Percentiles rank a stretch among this genome's conserved stretches.
Evolutionary conservation across 2,797 vertebrate species (phyloP).

Genomic region (Scyliorhinus canicula): DNA sequence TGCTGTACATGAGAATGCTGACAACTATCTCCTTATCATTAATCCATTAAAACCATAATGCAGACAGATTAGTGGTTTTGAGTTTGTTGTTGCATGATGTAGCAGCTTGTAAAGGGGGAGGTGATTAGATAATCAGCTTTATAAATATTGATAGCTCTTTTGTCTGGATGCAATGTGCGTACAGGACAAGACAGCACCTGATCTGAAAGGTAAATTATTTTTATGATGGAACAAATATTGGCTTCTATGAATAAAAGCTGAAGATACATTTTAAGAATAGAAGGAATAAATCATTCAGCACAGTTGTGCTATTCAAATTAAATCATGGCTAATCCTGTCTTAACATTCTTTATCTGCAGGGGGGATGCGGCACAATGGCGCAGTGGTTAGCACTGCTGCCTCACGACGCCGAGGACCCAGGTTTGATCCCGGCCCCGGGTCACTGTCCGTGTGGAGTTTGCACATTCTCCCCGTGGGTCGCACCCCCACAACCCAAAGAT

Average conservation of each 20-base stretch:
- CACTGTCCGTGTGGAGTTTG: too few species aligned
- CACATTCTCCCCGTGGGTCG: too few species aligned
- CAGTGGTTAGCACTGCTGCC: too few species aligned
- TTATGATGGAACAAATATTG: not conserved
- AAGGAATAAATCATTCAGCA: not conserved
- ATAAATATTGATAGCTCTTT: not conserved
- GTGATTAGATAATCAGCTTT: not conserved
- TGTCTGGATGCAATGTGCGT: not conserved
- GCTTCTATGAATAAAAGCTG: not conserved
- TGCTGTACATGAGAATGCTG: not conserved
- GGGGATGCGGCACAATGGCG: too few species aligned
- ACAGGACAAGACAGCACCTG: not conserved
- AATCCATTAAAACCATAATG: not conserved
- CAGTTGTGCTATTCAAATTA: not conserved
- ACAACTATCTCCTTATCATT: not conserved
- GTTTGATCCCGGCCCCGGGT: too few species aligned
- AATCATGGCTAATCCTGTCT: not conserved
- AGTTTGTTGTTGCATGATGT: not conserved
- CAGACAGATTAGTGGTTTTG: not conserved
- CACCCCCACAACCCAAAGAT: too few species aligned
- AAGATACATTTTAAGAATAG: not conserved
- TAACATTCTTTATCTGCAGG: not conserved
- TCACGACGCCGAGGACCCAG: too few species aligned
- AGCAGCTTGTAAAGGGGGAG: not conserved
- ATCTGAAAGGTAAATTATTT: not conserved